Conservation (phyloP, 2,888 invertebrate genomes). For the Hirtodrosophila trivittata region DNA sequence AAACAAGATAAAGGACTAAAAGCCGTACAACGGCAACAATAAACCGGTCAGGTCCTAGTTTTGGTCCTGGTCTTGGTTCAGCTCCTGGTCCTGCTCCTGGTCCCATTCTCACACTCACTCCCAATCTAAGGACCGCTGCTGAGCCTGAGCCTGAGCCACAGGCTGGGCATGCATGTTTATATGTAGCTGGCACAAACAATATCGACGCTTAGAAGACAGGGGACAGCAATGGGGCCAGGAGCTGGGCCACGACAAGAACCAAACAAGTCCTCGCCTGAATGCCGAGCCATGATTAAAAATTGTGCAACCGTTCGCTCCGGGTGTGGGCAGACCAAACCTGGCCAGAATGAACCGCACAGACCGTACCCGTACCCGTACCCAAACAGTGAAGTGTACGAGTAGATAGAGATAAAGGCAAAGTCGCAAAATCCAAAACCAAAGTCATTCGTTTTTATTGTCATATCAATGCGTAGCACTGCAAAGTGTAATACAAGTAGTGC, state of each 20-base stretch:
- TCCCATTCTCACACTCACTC: background rate
- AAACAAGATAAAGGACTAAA: slow-evolving; percentile 82
- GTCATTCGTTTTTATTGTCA: slow-evolving; percentile 74
- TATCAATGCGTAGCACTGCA: slow-evolving; percentile 63
- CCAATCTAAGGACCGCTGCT: background rate
- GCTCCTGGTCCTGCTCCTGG: background rate
- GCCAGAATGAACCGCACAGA: background rate
- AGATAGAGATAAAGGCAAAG: slow-evolving; percentile 49
- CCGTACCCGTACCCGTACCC: too few species aligned
- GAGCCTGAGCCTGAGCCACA: slow-evolving; percentile 27
- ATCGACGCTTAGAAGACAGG: slow-evolving; percentile 27
- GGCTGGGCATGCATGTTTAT: slow-evolving; percentile 70
- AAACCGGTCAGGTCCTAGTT: slow-evolving; percentile 46
- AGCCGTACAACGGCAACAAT: slow-evolving; percentile 66
- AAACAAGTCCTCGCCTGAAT: slow-evolving; percentile 41
- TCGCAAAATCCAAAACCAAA: slow-evolving; percentile 75
- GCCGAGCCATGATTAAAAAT: slow-evolving; percentile 71
- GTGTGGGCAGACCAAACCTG: slow-evolving; percentile 12
- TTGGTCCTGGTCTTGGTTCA: background rate
- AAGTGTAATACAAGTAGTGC: background rate
- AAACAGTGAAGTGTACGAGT: slow-evolving; percentile 9
- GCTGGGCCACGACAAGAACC: too few species aligned
- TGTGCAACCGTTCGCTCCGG: slow-evolving; percentile 63
- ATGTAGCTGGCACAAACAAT: slow-evolving; percentile 67
- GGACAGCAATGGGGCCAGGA: slow-evolving; percentile 27